Percentiles rank a stretch among this genome's conserved stretches.
Conservation (phyloP, 2,888 invertebrate species). For the Entomobrya multifasciata region DNA sequence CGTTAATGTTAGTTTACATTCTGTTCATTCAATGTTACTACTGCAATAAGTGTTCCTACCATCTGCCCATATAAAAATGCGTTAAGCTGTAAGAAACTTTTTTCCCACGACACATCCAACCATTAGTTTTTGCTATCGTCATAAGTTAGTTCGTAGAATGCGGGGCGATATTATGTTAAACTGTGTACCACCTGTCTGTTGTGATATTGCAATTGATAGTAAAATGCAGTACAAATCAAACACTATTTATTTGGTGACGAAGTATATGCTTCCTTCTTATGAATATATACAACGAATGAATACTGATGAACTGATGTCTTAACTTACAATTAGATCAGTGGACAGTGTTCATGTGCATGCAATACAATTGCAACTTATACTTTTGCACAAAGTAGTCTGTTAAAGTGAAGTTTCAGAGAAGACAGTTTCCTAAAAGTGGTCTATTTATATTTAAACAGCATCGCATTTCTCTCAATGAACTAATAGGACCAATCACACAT, state of each 20-base stretch:
- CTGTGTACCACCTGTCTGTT: neutral
- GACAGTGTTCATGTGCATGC: too few relatives aligned
- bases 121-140: constrained; percentile 13
- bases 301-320: neutral
- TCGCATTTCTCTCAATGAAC: neutral
- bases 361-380: too few relatives aligned
- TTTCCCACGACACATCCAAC: constrained; percentile 57
- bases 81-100: too few relatives aligned
- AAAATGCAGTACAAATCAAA: constrained; percentile 9
- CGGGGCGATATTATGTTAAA: neutral
- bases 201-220: constrained; percentile 1
- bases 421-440: neutral
- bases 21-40: too few relatives aligned
- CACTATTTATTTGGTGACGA: neutral
- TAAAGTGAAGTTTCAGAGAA: too few relatives aligned
- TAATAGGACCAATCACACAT: neutral
- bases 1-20: too few relatives aligned
- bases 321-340: too few relatives aligned
- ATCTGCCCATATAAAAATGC: too few relatives aligned
- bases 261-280: neutral
- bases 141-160: constrained; percentile 18
- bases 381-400: too few relatives aligned
- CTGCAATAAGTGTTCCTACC: too few relatives aligned
- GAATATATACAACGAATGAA: too few relatives aligned
- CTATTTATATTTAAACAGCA: too few relatives aligned